These are phyloP conservation scores for Astyanax mexicanus DNA, from an alignment of 2,797 vertebrate genomes.

Conservation along the genomic window DNA sequence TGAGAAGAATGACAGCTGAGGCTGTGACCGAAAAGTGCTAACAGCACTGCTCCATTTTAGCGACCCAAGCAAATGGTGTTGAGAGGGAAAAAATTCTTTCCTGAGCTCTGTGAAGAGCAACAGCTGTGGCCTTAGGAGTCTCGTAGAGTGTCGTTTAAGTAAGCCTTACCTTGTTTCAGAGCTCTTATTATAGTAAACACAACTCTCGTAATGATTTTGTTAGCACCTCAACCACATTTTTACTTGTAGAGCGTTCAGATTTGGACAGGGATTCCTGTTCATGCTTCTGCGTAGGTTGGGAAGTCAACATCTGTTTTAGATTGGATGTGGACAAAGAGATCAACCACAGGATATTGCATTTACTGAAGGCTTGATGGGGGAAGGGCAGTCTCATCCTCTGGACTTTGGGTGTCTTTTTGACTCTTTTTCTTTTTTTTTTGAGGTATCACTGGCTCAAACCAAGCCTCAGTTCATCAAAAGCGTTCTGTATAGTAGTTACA, in stretches of 20 bases:
- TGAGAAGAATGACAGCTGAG: slow-evolving; percentile 72
- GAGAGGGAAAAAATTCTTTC: slow-evolving; percentile 65
- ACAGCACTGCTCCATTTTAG: slow-evolving; percentile 72
- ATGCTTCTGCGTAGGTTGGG: slow-evolving; percentile 58
- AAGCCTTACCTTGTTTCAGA: slow-evolving; percentile 52
- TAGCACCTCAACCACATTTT: slow-evolving; percentile 49
- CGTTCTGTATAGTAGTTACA: slow-evolving; percentile 13
- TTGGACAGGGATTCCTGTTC: slow-evolving; percentile 49
- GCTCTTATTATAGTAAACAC: slow-evolving; percentile 43
- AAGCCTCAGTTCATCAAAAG: slow-evolving; percentile 45
- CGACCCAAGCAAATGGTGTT: slow-evolving; percentile 71
- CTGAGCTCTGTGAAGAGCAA: slow-evolving; percentile 45
- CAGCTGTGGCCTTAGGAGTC: slow-evolving; percentile 48
- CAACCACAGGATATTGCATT: slow-evolving; percentile 83
- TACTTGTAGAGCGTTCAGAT: slow-evolving; percentile 41
- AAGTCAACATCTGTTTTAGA: slow-evolving; percentile 82
- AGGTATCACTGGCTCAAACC: slow-evolving; percentile 41
- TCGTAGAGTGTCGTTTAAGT: slow-evolving; percentile 39
- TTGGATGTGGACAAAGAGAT: slow-evolving; percentile 77
- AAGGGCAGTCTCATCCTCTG: slow-evolving; percentile 65
- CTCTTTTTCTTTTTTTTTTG: slow-evolving; percentile 57
- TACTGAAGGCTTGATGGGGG: slow-evolving; percentile 71
- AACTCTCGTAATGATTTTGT: slow-evolving; percentile 52
- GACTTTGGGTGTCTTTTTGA: slow-evolving; percentile 62
- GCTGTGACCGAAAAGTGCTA: slow-evolving; percentile 67